Conservation (phyloP, 2,113 vertebrate species). For the Lophius piscatorius region DNA sequence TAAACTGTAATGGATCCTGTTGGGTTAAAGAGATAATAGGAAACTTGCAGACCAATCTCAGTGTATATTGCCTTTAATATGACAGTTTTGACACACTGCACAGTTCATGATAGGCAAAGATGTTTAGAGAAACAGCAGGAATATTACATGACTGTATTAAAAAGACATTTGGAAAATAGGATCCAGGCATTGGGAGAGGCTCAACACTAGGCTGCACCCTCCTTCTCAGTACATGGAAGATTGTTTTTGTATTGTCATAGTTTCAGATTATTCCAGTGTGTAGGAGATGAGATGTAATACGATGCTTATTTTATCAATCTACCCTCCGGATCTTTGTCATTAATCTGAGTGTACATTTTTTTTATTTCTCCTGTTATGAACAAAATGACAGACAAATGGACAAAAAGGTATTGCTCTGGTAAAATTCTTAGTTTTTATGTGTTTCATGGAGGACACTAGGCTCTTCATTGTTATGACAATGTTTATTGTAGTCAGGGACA, state of each 20-base stretch:
- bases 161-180: slow-evolving; percentile 61
- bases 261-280: slow-evolving; percentile 49
- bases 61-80: slow-evolving; percentile 72
- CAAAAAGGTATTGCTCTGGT: slow-evolving; percentile 5
- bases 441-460: slow-evolving; percentile 11
- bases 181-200: slow-evolving; percentile 13
- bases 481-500: slow-evolving; percentile 58
- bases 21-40: slow-evolving; percentile 61
- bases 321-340: slow-evolving; percentile 15
- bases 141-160: slow-evolving; percentile 62
- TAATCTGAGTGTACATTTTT: slow-evolving; percentile 37
- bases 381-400: slow-evolving; percentile 22
- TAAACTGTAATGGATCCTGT: slow-evolving; percentile 66
- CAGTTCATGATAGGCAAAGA: slow-evolving; percentile 40
- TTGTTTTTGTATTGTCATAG: slow-evolving; percentile 53
- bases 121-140: slow-evolving; percentile 60
- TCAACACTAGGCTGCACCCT: slow-evolving; percentile 22
- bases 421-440: slow-evolving; percentile 4
- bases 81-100: slow-evolving; percentile 51
- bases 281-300: slow-evolving; percentile 38
- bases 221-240: slow-evolving; percentile 30
- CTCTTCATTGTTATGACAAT: slow-evolving; percentile 69
- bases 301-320: slow-evolving; percentile 42
- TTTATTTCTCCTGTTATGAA: slow-evolving; percentile 30
- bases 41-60: slow-evolving; percentile 51